Conservation (phyloP, 2,888 invertebrate genomes). For the Caenorhabditis sp. region DNA sequence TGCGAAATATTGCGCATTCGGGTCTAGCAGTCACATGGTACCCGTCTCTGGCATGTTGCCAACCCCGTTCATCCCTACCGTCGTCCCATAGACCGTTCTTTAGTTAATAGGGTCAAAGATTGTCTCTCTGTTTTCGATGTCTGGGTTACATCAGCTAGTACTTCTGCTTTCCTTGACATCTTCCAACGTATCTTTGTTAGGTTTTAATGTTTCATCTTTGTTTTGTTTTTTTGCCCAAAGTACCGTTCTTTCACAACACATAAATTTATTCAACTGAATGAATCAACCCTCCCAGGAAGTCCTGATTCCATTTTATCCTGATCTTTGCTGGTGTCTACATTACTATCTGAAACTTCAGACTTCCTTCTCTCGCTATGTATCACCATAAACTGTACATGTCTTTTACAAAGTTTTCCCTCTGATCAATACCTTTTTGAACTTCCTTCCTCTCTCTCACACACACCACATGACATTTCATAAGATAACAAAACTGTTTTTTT, state of each 20-base stretch:
- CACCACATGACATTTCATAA: not conserved
- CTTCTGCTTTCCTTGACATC: not conserved
- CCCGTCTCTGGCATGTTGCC: slow-evolving; percentile 20
- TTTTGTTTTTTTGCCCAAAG: too few relatives aligned
- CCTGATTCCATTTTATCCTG: too few relatives aligned
- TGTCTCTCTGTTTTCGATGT: slow-evolving; percentile 38
- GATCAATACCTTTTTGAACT: not conserved
- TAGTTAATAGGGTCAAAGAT: slow-evolving; percentile 10
- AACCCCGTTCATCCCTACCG: not conserved
- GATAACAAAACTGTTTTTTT: slow-evolving; percentile 2
- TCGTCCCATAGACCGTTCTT: not conserved
- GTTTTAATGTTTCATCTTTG: not conserved
- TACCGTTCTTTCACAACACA: too few relatives aligned
- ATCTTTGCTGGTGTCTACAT: too few relatives aligned
- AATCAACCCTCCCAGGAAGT: too few relatives aligned
- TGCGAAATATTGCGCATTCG: slow-evolving; percentile 44
- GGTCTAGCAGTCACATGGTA: slow-evolving; percentile 2
- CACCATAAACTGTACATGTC: not conserved
- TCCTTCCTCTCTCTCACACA: not conserved
- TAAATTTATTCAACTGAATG: too few relatives aligned
- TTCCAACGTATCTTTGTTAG: not conserved
- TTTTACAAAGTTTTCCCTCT: not conserved
- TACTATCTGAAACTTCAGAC: too few relatives aligned
- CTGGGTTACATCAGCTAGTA: slow-evolving; percentile 37
- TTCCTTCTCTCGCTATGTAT: not conserved